Conservation (phyloP, 2,113 vertebrate genomes). For the Todiramphus chloris region DNA sequence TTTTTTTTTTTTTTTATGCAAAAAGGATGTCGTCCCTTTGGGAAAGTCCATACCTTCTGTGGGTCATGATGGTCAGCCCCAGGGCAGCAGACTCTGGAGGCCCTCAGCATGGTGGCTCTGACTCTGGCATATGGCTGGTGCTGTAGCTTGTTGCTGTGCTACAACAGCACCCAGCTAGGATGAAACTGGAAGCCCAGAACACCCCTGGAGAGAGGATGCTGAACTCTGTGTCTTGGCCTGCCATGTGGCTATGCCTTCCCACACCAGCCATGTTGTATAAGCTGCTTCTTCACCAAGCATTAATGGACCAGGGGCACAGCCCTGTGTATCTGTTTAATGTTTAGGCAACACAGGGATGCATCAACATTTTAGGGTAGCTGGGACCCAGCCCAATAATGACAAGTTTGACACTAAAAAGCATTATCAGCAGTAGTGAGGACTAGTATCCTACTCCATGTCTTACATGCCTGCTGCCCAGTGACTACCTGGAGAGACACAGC, state of each 20-base stretch:
- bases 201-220: neutral
- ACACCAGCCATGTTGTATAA: fast-evolving
- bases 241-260: neutral
- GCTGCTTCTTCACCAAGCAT: fast-evolving
- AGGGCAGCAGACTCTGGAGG: neutral
- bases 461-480: fast-evolving
- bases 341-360: too few species aligned
- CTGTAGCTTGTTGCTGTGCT: neutral
- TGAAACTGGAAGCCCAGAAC: neutral
- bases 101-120: neutral
- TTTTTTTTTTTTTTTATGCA: too few species aligned
- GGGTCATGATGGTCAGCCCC: neutral
- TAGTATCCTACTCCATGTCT: neutral
- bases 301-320: neutral
- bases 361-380: fast-evolving
- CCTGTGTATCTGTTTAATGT: neutral
- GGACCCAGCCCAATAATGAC: neutral
- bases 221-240: neutral
- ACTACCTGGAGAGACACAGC: too few species aligned
- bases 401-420: neutral
- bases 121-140: neutral
- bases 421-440: neutral
- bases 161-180: neutral
- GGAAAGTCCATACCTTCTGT: neutral
- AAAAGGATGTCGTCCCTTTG: too few species aligned